Evolutionary conservation across 2,113 vertebrate species (phyloP).

Genomic region (Proterorhinus semilunaris): DNA sequence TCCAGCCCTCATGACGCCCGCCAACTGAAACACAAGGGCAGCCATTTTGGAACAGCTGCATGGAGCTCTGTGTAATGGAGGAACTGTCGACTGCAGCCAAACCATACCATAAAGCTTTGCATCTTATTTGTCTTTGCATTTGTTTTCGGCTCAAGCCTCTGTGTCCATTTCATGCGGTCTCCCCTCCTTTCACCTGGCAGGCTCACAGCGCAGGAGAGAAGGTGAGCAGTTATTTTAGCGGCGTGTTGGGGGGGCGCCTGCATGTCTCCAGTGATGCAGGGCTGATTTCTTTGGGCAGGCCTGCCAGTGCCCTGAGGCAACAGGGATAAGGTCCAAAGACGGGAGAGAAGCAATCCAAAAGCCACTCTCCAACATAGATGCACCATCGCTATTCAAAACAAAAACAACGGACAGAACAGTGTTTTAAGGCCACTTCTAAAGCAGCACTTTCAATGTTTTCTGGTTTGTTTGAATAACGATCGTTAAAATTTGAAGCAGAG

Average conservation of each 20-base stretch:
- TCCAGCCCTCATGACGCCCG: constrained; percentile 46
- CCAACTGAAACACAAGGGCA: constrained; percentile 54
- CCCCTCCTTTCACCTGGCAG: constrained; percentile 52
- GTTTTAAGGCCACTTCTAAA: too few relatives aligned
- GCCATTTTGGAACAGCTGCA: constrained; percentile 74
- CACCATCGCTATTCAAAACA: constrained; percentile 62
- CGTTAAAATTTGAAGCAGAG: constrained; percentile 21
- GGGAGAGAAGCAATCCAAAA: constrained; percentile 56
- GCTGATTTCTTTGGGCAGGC: constrained; percentile 76
- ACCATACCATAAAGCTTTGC: constrained; percentile 3
- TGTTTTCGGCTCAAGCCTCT: neutral
- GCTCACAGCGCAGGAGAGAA: constrained; percentile 44
- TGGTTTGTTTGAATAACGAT: constrained; percentile 41
- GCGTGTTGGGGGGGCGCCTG: constrained; percentile 20
- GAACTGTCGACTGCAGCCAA: constrained; percentile 50
- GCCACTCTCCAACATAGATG: constrained; percentile 58
- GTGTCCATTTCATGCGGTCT: constrained; percentile 13
- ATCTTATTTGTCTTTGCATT: neutral
- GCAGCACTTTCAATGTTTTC: constrained; percentile 5
- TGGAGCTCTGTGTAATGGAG: constrained; percentile 67
- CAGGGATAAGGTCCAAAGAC: constrained; percentile 55
- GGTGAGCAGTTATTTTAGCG: constrained; percentile 68
- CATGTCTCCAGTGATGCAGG: constrained; percentile 69
- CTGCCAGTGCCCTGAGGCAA: constrained; percentile 64
- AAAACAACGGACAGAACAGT: constrained; percentile 16